Percentiles rank a stretch among this genome's conserved stretches.
phyloP scores from a whole-genome alignment of 2,888 invertebrate genomes.

The Temnothorax rugatulus region DNA sequence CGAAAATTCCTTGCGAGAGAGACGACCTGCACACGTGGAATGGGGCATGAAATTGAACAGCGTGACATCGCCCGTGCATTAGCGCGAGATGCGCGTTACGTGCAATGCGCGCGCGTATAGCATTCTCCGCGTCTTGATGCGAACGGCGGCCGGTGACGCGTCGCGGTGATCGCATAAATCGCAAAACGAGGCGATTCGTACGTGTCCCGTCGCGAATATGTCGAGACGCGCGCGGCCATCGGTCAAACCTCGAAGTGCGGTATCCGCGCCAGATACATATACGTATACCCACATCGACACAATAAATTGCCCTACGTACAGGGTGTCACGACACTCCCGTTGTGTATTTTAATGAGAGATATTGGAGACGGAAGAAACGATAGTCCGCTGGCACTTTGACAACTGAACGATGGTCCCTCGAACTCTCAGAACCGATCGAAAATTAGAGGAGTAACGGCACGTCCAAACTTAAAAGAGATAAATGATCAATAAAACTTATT shows the following conservation, averaged over 20 bases:
- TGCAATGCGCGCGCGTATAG: constrained; percentile 13
- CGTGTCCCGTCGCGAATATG: constrained; percentile 59
- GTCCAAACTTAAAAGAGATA: neutral
- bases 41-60: constrained; percentile 31
- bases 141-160: constrained; percentile 36
- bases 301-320: constrained; percentile 53
- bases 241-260: constrained; percentile 56
- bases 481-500: constrained; percentile 10
- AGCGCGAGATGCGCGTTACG: constrained; percentile 29
- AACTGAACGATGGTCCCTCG: neutral
- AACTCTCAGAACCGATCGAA: neutral
- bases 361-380: neutral
- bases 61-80: constrained; percentile 47
- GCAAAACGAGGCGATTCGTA: constrained; percentile 66
- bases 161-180: constrained; percentile 68
- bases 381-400: neutral
- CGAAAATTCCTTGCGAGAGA: constrained; percentile 14
- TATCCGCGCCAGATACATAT: constrained; percentile 36
- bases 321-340: neutral
- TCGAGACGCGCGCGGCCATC: constrained; percentile 50
- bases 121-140: constrained; percentile 44
- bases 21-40: neutral
- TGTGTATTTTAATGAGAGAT: constrained; percentile 30
- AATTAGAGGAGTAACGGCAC: neutral
- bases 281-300: constrained; percentile 33